Evolutionary conservation across 2,113 vertebrate genomes (phyloP).

Genomic region (Spheniscus mendiculus): DNA sequence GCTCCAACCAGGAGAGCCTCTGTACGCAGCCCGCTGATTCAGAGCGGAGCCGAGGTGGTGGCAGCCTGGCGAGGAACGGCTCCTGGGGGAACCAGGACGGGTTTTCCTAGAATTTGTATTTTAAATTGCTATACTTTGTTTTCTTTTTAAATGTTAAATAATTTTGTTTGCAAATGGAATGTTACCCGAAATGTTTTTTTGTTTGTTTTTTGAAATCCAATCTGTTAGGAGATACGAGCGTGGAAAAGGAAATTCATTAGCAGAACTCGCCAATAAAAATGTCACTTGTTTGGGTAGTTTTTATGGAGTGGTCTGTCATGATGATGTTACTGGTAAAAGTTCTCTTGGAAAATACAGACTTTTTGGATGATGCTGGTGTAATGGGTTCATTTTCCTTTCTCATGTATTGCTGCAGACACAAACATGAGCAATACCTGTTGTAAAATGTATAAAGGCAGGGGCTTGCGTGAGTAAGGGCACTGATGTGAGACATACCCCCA

Average conservation of each 20-base stretch:
- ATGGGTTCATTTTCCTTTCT: not conserved
- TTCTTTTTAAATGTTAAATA: not conserved
- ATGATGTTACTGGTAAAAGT: not conserved
- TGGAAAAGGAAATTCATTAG: slow-evolving; percentile 13
- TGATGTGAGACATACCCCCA: not conserved
- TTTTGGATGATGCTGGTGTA: not conserved
- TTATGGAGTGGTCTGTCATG: not conserved
- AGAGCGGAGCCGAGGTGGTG: accelerated
- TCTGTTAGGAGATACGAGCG: not conserved
- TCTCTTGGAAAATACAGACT: not conserved
- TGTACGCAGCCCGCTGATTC: not conserved
- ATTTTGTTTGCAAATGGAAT: slow-evolving; percentile 31
- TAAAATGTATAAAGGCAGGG: not conserved
- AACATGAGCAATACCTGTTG: accelerated
- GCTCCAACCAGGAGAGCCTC: not conserved
- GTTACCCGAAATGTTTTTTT: not conserved
- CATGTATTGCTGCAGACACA: accelerated
- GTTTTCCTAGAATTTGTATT: not conserved
- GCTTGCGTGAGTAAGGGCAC: not conserved
- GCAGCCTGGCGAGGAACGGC: not conserved
- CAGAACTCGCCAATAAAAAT: slow-evolving; percentile 55
- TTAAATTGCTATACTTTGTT: not conserved
- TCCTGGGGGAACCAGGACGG: not conserved
- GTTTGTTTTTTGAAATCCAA: not conserved
- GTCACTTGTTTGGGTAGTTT: slow-evolving; percentile 33